Conservation (phyloP, 2,797 vertebrate genomes). For the Pagetopsis macropterus region DNA sequence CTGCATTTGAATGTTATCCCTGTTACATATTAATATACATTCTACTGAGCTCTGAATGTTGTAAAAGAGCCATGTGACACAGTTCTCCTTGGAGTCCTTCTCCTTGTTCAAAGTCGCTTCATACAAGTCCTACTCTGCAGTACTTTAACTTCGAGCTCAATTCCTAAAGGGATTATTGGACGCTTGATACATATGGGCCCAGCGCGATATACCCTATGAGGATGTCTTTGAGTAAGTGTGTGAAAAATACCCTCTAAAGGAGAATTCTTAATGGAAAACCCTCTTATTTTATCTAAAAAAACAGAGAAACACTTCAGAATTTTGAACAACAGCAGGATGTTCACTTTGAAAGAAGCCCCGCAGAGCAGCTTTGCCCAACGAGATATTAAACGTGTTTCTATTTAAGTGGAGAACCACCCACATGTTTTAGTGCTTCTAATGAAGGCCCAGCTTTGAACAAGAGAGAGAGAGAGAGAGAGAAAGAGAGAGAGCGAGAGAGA, state of each 20-base stretch:
- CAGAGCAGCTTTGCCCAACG: conserved; percentile 20
- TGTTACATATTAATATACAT: neutral
- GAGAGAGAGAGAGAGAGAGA: too few relatives aligned
- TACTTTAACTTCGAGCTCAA: conserved; percentile 25
- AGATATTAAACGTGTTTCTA: conserved; percentile 31
- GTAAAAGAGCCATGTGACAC: neutral
- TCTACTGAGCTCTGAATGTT: conserved; percentile 1
- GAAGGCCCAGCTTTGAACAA: conserved; percentile 48
- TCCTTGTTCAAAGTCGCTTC: conserved; percentile 21
- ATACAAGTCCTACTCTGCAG: conserved; percentile 16
- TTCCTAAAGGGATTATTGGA: conserved; percentile 21
- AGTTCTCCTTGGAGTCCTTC: neutral
- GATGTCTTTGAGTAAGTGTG: neutral
- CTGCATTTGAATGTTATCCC: neutral
- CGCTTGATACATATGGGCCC: neutral
- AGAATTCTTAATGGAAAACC: neutral
- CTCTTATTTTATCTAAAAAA: neutral
- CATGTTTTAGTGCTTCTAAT: conserved; percentile 34
- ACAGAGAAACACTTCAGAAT: conserved; percentile 16
- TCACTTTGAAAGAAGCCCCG: conserved; percentile 18
- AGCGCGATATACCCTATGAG: neutral
- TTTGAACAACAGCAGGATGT: conserved; percentile 21
- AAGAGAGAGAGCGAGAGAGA: too few relatives aligned
- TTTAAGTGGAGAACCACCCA: conserved; percentile 41
- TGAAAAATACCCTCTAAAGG: neutral